Evolutionary conservation across 2,113 vertebrate genomes (phyloP), one percentile per base, ranked within the genome.

Genomic region (Stigmatopora argus): DNA sequence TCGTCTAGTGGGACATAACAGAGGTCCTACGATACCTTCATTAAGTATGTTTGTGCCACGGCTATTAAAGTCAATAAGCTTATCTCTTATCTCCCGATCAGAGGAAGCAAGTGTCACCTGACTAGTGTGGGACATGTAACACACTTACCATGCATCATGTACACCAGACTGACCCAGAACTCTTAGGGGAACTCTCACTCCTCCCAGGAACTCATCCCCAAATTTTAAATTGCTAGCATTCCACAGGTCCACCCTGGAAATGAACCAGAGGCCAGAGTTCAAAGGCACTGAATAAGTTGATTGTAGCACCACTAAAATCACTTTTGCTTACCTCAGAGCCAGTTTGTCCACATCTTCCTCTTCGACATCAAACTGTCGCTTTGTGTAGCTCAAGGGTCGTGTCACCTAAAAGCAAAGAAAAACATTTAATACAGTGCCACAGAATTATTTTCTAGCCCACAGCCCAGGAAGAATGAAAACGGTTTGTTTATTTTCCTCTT

Each of bases 191-290:
- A 99, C 92, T 19, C 94, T 90, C 19, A 98, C 90, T 21, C 96
- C 96, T 79, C 97, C 97, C 35, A 98, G 89, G 79, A 99, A 99
- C 87, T 98, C 96, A 0, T 98, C 96, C 45, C 96, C 97, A 70
- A 99, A 98, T 86, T 98, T 99, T 84, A 99, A 79, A 83, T 99
- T 99, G 82, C 97, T 98, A 86, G 94, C 96, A 35, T 96, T 99
- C 95, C 95, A 98, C 81, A 99, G 91, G 74, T 97, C 97, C 75
- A 99, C 93, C 72, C 97, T 99, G 88, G 64, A 86, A 71, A 56
- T 34, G 53, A 67, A 66, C 10, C 44, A 46, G 9, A 65, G 1
- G 2, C 14, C 35, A 13, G 3, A 38, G 3, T 47, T 70, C 5
- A 58, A 58, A 58, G 55, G 47, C 21, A 49, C 12, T 10, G 4